Conservation (phyloP, 2,888 invertebrate species). For the Minunthozetes semirufus region DNA sequence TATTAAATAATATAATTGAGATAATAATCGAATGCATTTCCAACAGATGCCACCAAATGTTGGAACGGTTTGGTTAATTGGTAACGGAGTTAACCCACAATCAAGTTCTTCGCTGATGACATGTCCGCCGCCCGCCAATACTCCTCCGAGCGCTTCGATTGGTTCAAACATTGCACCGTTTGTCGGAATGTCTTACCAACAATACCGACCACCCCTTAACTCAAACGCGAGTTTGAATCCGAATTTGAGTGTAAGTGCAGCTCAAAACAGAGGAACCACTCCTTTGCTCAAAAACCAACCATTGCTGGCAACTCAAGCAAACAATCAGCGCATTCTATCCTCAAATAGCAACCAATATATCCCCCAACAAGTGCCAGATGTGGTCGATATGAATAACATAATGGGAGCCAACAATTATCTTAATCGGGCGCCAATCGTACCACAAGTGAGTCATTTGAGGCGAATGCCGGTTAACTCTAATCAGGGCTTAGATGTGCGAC, state of each 20-base stretch:
- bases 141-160: neutral
- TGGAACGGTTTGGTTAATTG: neutral
- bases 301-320: slow-evolving; percentile 4
- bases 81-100: neutral
- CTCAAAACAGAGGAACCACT: neutral
- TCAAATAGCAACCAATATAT: slow-evolving; percentile 7
- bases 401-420: neutral
- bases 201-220: neutral
- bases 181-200: neutral
- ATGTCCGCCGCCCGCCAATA: slow-evolving; percentile 5
- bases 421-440: neutral
- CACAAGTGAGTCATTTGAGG: slow-evolving; percentile 3
- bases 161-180: slow-evolving; percentile 5
- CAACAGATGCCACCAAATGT: neutral
- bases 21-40: too few relatives aligned
- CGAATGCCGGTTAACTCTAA: slow-evolving; percentile 1
- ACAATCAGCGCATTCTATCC: neutral
- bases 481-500: slow-evolving; percentile 1
- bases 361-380: neutral
- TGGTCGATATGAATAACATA: slow-evolving; percentile 1
- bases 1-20: too few relatives aligned
- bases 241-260: slow-evolving; percentile 5
- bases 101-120: neutral
- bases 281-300: slow-evolving; percentile 15
- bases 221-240: neutral